These are phyloP conservation scores for Rhinatrema bivittatum DNA, from an alignment of 2,797 vertebrate genomes.

Conservation along the genomic window DNA sequence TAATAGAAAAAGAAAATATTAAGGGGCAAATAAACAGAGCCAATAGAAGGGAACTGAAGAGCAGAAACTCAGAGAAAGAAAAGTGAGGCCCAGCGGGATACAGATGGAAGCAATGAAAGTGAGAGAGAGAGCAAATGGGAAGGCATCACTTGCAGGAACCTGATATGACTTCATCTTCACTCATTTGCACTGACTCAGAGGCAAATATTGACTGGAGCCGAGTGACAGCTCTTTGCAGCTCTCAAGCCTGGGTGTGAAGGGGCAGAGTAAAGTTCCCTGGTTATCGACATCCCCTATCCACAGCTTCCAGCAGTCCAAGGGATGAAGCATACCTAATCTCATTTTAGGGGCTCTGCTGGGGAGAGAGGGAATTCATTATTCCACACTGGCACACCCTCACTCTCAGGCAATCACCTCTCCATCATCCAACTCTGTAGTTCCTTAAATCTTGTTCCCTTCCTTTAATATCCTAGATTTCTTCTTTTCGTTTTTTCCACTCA, in stretches of 20 bases:
- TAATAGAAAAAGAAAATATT: not conserved
- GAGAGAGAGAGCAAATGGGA: not conserved
- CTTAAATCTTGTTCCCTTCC: not conserved
- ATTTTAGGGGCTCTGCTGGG: not conserved
- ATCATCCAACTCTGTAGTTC: too few species aligned
- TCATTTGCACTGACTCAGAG: not conserved
- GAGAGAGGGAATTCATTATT: not conserved
- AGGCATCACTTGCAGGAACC: not conserved
- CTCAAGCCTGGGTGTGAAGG: not conserved
- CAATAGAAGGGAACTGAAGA: too few species aligned
- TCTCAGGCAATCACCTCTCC: not conserved
- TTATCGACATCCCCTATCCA: not conserved
- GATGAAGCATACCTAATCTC: not conserved
- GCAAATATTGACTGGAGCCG: conserved; percentile 3
- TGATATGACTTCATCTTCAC: not conserved
- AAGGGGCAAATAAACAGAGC: not conserved
- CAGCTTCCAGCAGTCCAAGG: accelerated
- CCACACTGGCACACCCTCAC: not conserved
- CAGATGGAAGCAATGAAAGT: too few species aligned
- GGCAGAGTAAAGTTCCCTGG: too few species aligned
- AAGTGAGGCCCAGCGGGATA: too few species aligned
- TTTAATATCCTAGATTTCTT: not conserved
- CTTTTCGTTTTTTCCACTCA: not conserved
- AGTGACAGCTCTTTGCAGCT: not conserved
- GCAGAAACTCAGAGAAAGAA: too few species aligned